Percentiles rank a stretch among this genome's conserved stretches.
Evolutionary conservation across 2,113 vertebrate genomes (phyloP).

Genomic region (Pleuronectes platessa): DNA sequence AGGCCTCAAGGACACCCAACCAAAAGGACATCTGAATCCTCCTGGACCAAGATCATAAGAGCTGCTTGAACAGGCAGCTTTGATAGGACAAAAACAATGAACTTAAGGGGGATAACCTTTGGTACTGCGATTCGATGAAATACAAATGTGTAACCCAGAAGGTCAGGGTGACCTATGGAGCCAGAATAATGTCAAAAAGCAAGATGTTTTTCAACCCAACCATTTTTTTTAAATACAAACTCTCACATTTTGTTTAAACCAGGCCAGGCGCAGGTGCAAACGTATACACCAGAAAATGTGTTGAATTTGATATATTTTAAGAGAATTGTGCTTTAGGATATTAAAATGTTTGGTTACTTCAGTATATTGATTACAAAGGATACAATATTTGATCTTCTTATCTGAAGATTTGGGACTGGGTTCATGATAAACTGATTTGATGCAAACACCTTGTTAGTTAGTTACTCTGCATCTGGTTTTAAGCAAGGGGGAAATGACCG

Average conservation of each 20-base stretch:
- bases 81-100: constrained; percentile 69
- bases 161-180: constrained; percentile 51
- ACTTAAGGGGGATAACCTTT: constrained; percentile 68
- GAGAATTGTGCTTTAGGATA: too few species aligned
- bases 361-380: too few species aligned
- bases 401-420: not conserved
- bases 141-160: constrained; percentile 56
- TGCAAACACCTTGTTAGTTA: constrained; percentile 41
- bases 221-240: not conserved
- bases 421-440: constrained; percentile 19
- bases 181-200: constrained; percentile 22
- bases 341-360: too few species aligned
- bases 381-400: not conserved
- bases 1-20: constrained; percentile 74
- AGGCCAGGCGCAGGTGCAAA: too few species aligned
- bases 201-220: constrained; percentile 24
- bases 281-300: not conserved
- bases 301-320: not conserved
- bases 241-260: not conserved
- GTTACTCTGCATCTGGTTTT: constrained; percentile 53
- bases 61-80: constrained; percentile 61
- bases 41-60: constrained; percentile 55
- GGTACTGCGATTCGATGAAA: constrained; percentile 62
- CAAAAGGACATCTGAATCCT: constrained; percentile 72
- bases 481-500: constrained; percentile 64